Evolutionary conservation across 2,888 invertebrate genomes (phyloP), one percentile per base, ranked within the genome.

Genomic region (Mayetiola destructor): DNA sequence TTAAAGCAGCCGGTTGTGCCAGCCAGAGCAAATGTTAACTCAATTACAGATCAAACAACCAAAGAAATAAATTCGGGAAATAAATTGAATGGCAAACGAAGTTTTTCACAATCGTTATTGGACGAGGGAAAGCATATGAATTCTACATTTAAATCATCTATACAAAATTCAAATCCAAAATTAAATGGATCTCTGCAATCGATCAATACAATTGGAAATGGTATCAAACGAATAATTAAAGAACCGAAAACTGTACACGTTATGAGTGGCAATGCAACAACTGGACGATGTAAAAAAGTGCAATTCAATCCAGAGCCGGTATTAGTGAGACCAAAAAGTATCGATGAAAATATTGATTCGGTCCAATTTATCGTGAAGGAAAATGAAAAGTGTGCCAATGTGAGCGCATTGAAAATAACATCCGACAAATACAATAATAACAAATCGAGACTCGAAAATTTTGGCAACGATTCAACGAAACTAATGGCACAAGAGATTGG

Each of bases 291-390:
- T 16, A 48, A 48, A 27, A 48, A n/a, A 48, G 48, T 48, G 27
- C 48, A 48, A 48, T 48, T 48, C n/a, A 48, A 48, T 27, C 23
- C 48, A 27, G n/a, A 27, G 27, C 48, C 48, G 3, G 48, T 27
- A 27, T 27, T 48, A 4, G 1, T 27, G 9, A 14, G 48, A 48
- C 27, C 27, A n/a, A 48, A 23, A 23, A 23, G 10, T 10, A 39
- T n/a, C 5, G 5, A 39, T 20, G 3, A 39, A 18, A 8, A 8
- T 9, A 32, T 12, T 32, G 32, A 32, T 8, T 32, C 8, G 32
- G 32, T 12, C n/a, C n/a, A n/a, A n/a, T n/a, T n/a, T n/a, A n/a
- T n/a, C n/a, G n/a, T n/a, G n/a, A n/a, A n/a, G n/a, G n/a, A n/a
- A n/a, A n/a, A n/a, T n/a, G n/a, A n/a, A n/a, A n/a, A n/a, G n/a